phyloP scores from a whole-genome alignment of 2,113 vertebrate species.

The Indicator indicator region DNA sequence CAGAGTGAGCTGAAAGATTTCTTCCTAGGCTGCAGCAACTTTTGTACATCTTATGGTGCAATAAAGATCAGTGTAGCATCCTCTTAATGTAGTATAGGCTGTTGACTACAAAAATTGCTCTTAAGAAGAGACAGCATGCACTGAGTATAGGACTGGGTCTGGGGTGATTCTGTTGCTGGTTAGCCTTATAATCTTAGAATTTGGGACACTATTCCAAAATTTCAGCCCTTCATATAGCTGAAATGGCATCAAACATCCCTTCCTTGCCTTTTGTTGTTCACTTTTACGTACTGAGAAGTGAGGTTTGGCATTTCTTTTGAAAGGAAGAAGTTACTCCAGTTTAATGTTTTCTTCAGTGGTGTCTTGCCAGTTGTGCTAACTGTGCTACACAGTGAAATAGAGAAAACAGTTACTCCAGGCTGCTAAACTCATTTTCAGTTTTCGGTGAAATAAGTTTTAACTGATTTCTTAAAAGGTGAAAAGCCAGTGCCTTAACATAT shows the following conservation, averaged over 20 bases:
- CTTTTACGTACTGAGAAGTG: constrained; percentile 4
- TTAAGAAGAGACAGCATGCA: neutral
- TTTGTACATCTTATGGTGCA: neutral
- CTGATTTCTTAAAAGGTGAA: constrained; percentile 52
- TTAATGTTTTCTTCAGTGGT: constrained; percentile 11
- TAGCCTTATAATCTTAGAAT: neutral
- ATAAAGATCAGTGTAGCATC: neutral
- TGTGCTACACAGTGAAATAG: constrained; percentile 40
- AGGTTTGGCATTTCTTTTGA: constrained; percentile 19
- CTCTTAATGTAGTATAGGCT: neutral
- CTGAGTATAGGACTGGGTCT: neutral
- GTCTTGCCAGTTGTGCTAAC: constrained; percentile 60
- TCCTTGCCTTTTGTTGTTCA: neutral
- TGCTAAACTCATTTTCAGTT: constrained; percentile 64
- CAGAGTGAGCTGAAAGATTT: neutral
- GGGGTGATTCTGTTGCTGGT: neutral
- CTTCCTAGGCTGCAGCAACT: neutral
- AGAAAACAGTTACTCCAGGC: constrained; percentile 51
- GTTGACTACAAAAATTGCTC: neutral
- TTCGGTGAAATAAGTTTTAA: constrained; percentile 47
- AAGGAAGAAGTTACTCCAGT: constrained; percentile 20
- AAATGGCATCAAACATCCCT: neutral
- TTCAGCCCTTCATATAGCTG: neutral
- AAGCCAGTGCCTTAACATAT: constrained; percentile 39
- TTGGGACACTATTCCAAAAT: neutral